Evolutionary conservation across 2,888 invertebrate genomes (phyloP).

Genomic region (Tetranychus truncatus): DNA sequence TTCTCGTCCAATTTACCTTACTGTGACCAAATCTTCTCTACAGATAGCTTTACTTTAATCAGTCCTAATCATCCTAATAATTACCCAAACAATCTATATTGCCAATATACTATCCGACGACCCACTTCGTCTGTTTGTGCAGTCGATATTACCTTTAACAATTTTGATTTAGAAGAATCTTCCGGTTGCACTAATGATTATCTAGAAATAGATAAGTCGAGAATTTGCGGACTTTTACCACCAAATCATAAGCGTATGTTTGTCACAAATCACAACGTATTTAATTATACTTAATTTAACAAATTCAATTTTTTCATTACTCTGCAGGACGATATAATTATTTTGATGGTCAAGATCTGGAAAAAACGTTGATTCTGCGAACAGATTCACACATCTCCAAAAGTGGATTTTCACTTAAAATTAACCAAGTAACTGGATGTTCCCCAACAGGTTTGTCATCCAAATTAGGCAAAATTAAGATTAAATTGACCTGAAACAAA

Average conservation of each 20-base stretch:
- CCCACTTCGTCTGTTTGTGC: constrained; percentile 25
- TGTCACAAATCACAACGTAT: too few relatives aligned
- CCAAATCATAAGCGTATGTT: constrained; percentile 20
- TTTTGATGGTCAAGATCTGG: constrained; percentile 14
- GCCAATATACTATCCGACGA: constrained; percentile 26
- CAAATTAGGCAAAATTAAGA: too few relatives aligned
- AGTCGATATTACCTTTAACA: constrained; percentile 27
- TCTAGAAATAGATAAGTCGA: constrained; percentile 24
- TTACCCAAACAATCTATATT: constrained; percentile 26
- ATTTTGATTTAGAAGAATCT: constrained; percentile 26
- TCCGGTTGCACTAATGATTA: constrained; percentile 26
- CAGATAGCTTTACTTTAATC: constrained; percentile 25
- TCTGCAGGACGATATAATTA: constrained; percentile 20
- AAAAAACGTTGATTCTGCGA: constrained; percentile 21
- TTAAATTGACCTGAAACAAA: too few relatives aligned
- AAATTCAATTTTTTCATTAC: constrained; percentile 6
- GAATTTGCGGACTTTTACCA: constrained; percentile 20
- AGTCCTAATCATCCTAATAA: constrained; percentile 26
- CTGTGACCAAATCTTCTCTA: constrained; percentile 25
- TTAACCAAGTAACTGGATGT: constrained; percentile 24
- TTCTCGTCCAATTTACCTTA: neutral
- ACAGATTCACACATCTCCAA: constrained; percentile 20
- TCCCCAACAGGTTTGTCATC: neutral
- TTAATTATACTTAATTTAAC: neutral
- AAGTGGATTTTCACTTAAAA: constrained; percentile 23